Base-by-base conservation (phyloP, 2,888 invertebrate species). In the Pammene fasciana region DNA sequence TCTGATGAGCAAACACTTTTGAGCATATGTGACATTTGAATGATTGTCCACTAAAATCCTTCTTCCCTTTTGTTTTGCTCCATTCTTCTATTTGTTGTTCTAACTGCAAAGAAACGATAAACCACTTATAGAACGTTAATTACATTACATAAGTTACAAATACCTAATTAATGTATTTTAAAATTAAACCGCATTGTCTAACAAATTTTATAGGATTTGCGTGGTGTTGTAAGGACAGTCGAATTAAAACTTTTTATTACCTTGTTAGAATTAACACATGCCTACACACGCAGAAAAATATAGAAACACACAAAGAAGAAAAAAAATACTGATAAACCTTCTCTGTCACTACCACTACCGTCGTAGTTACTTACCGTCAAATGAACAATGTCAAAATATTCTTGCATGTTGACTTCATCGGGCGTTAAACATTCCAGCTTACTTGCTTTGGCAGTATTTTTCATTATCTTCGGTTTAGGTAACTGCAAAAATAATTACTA, bases 81-180 rank as follows among this genome's bases (percentile, higher is more conserved):
- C 80, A 80, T 61, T 79, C 78, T 14, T 76, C 72, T 67, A 76
- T 76, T 73, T 81, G 79, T 65, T 80, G 77, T 36, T 78, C 67
- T 38, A 73, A 70, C 79, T 80, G 60, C 6, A 36, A 36, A 48
- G n/a, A 65, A 61, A 43, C 34, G 14, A 16, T 52, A 26, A 26
- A 4, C 26, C 26, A 26, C 1, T 26, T 1, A 26, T 1, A 26
- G 1, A 26, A 26, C 26, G 26, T 26, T 3, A 26, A 26, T 26
- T 5, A 13, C 18, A 26, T 26, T 5, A 13, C 18, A 9, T 45
- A 45, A 45, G 13, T 10, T 45, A 5, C 2, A 10, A 9, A 9
- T 38, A 7, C 38, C 38, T 5, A 38, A 38, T 26, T 26, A 26
- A 3, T 26, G 4, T 4, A 26, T 26, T 26, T 26, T 26, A 4